Conservation (phyloP, 2,113 vertebrate species). For the Porphyrio hochstetteri region DNA sequence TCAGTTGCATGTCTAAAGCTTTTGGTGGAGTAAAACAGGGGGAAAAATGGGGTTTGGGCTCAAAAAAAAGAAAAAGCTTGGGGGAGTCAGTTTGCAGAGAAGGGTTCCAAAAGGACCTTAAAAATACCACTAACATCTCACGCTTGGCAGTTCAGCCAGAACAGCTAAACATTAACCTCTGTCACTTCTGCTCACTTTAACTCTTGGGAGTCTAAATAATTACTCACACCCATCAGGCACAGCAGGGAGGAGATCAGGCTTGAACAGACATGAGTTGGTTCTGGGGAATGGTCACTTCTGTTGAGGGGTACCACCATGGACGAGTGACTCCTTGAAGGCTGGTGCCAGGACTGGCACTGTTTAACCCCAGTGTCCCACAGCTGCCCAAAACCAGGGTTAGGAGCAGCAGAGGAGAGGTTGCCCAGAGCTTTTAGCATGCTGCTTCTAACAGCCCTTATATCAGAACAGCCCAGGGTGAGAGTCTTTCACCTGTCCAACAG, state of each 20-base stretch:
- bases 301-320: neutral
- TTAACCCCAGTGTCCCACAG: neutral
- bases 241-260: neutral
- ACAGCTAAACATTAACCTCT: neutral
- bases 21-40: neutral
- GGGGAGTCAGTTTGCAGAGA: neutral
- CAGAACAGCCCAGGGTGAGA: neutral
- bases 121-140: neutral
- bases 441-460: neutral
- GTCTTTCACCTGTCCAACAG: neutral
- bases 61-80: too few relatives aligned
- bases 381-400: neutral
- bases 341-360: too few relatives aligned
- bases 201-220: neutral
- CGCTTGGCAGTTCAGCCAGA: neutral
- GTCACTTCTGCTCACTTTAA: neutral
- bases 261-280: neutral
- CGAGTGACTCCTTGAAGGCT: too few relatives aligned
- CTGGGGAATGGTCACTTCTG: neutral
- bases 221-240: fast-evolving
- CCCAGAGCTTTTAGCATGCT: neutral
- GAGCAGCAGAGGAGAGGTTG: neutral
- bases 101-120: neutral
- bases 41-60: neutral
- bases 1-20: neutral